Conservation (phyloP, 2,888 invertebrate genomes). For the Tenthredo notha region DNA sequence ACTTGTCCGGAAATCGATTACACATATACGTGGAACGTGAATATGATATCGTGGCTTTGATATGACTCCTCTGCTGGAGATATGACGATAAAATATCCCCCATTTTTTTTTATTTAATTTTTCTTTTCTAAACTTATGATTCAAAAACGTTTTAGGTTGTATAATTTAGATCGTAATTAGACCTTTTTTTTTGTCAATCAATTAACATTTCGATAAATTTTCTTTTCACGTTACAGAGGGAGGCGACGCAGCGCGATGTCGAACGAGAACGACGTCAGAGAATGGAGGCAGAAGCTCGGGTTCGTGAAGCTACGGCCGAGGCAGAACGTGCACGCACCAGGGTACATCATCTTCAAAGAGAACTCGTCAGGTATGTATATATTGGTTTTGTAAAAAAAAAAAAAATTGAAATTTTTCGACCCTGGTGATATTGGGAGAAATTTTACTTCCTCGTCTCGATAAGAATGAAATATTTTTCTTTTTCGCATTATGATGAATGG, state of each 20-base stretch:
- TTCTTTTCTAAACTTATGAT: not conserved
- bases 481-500: too few species aligned
- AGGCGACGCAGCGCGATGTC: slow-evolving; percentile 78
- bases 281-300: slow-evolving; percentile 77
- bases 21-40: too few species aligned
- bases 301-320: slow-evolving; percentile 77
- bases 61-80: not conserved
- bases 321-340: slow-evolving; percentile 77
- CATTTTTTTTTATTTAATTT: not conserved
- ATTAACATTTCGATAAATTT: slow-evolving; percentile 44
- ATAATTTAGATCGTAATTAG: not conserved
- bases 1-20: slow-evolving; percentile 21
- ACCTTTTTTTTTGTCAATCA: not conserved
- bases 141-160: not conserved
- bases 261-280: slow-evolving; percentile 78
- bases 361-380: slow-evolving; percentile 76
- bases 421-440: too few species aligned
- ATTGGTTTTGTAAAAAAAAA: not conserved
- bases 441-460: too few species aligned
- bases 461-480: too few species aligned
- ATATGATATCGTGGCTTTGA: not conserved
- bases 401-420: not conserved
- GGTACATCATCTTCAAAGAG: slow-evolving; percentile 77
- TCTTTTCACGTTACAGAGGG: slow-evolving; percentile 81
- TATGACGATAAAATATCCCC: not conserved